Evolutionary conservation across 1,140 invertebrate species (phyloP).

Genomic region (Penaeus vannamei): DNA sequence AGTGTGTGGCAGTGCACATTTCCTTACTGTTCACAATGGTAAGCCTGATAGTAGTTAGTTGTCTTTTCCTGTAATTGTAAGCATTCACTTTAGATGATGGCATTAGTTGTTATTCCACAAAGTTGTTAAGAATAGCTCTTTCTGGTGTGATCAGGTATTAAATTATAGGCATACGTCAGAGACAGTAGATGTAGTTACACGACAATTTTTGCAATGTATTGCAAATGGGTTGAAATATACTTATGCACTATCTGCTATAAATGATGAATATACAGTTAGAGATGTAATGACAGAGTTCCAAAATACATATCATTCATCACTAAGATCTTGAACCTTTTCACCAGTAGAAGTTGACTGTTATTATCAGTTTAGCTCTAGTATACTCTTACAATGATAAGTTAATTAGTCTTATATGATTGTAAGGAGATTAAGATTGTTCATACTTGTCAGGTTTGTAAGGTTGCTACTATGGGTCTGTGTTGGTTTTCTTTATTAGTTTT

Average conservation of each 20-base stretch:
- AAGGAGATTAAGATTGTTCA: conserved; percentile 39
- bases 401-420: conserved; percentile 49
- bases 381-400: conserved; percentile 34
- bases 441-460: conserved; percentile 52
- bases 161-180: conserved; percentile 53
- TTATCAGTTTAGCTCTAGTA: conserved; percentile 52
- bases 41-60: conserved; percentile 55
- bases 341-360: conserved; percentile 54
- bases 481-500: conserved; percentile 27
- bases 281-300: conserved; percentile 48
- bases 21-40: conserved; percentile 49
- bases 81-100: conserved; percentile 61
- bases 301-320: conserved; percentile 64
- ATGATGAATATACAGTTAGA: conserved; percentile 52
- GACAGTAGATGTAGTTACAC: conserved; percentile 58
- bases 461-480: conserved; percentile 46
- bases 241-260: conserved; percentile 58
- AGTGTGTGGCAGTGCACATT: conserved; percentile 64
- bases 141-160: conserved; percentile 66
- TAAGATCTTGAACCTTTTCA: conserved; percentile 58
- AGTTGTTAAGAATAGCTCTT: conserved; percentile 62
- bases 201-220: conserved; percentile 53
- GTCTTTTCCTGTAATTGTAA: conserved; percentile 62
- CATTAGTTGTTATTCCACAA: conserved; percentile 65
- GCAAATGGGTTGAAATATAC: conserved; percentile 54